These are phyloP conservation scores for Laodelphax striatellus DNA, from an alignment of 1,140 invertebrate species.

Conservation along the genomic window DNA sequence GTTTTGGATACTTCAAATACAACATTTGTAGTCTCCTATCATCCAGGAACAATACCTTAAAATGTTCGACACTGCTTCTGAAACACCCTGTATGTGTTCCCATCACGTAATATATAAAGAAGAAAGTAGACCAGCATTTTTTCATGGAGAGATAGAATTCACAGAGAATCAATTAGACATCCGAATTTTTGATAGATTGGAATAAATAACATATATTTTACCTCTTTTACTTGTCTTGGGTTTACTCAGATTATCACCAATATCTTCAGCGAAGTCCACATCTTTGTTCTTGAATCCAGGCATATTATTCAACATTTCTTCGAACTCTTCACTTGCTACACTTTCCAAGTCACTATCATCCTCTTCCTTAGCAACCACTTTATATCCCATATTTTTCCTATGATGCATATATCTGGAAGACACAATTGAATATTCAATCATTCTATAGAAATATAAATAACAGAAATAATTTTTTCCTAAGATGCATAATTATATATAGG, in stretches of 20 bases:
- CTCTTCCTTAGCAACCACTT: conserved; percentile 24
- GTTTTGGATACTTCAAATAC: too few relatives aligned
- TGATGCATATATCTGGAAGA: conserved; percentile 26
- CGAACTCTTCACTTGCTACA: conserved; percentile 82
- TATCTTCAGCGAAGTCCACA: conserved; percentile 27
- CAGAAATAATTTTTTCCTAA: too few relatives aligned
- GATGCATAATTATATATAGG: too few relatives aligned
- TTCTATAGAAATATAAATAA: too few relatives aligned
- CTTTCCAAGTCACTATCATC: conserved; percentile 57
- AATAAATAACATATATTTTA: conserved; percentile 8
- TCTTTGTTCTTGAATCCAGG: conserved; percentile 33
- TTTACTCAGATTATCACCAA: conserved; percentile 23
- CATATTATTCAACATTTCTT: conserved; percentile 60
- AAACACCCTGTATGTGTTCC: too few relatives aligned
- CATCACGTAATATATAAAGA: too few relatives aligned
- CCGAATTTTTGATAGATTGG: conserved; percentile 2
- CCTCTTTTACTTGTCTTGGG: conserved; percentile 27
- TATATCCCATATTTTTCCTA: conserved; percentile 25
- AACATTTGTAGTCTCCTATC: too few relatives aligned
- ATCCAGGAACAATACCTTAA: too few relatives aligned
- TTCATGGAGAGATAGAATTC: too few relatives aligned
- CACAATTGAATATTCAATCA: conserved; percentile 16
- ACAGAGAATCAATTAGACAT: too few relatives aligned
- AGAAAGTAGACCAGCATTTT: too few relatives aligned
- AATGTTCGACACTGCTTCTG: too few relatives aligned